Evolutionary conservation across 92 coral and sea anemone species (phyloP).

Genomic region (Virgularia gustaviana): DNA sequence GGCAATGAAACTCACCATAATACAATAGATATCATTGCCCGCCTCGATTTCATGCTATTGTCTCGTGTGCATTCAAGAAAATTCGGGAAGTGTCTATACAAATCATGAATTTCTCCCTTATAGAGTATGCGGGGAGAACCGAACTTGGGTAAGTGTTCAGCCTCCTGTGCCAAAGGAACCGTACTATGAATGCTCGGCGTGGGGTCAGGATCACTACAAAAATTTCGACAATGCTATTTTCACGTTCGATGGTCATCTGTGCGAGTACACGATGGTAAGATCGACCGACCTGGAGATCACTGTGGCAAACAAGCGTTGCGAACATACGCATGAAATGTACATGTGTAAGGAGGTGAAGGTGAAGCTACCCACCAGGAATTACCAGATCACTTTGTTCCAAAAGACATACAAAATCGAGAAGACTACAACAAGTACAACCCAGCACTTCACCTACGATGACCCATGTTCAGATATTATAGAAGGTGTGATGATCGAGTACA

Average conservation of each 20-base stretch:
- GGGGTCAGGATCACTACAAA: conserved; percentile 87
- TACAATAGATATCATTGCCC: too few relatives aligned
- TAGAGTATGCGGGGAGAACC: conserved; percentile 72
- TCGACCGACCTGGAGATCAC: conserved; percentile 59
- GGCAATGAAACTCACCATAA: background rate
- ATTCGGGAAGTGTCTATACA: too few relatives aligned
- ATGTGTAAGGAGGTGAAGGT: conserved; percentile 77
- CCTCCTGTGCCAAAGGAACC: conserved; percentile 61
- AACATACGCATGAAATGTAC: conserved; percentile 77
- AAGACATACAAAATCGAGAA: conserved; percentile 10
- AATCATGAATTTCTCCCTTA: background rate
- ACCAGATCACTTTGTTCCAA: background rate
- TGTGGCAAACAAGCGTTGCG: conserved; percentile 70
- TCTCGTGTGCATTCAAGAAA: too few relatives aligned
- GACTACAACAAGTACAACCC: background rate
- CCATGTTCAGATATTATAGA: conserved; percentile 14
- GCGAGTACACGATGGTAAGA: conserved; percentile 62
- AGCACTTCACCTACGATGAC: conserved; percentile 17
- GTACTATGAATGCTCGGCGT: conserved; percentile 84
- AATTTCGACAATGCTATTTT: conserved; percentile 75
- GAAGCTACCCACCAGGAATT: background rate
- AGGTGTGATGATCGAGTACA: conserved; percentile 28
- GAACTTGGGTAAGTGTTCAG: conserved; percentile 64
- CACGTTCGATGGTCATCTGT: conserved; percentile 50
- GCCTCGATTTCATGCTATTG: too few relatives aligned